Percentiles rank a stretch among this genome's conserved stretches.
phyloP scores from a whole-genome alignment of 2,113 vertebrate genomes.

The Burhinus bistriatus region DNA sequence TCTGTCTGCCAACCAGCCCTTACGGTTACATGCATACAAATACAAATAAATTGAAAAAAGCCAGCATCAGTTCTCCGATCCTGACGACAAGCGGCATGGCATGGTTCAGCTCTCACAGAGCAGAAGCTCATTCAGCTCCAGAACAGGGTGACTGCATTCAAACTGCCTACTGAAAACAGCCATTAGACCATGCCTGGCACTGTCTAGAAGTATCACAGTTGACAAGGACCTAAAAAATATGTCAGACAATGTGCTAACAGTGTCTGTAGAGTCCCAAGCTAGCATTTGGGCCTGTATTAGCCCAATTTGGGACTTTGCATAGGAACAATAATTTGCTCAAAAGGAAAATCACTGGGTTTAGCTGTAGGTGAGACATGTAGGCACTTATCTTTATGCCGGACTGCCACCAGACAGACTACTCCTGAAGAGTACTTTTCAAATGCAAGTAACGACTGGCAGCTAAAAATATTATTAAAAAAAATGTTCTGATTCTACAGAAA shows the following conservation, averaged over 20 bases:
- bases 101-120: background rate
- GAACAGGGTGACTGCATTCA: background rate
- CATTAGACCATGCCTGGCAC: background rate
- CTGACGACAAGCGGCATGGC: background rate
- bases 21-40: background rate
- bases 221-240: background rate
- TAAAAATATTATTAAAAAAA: background rate
- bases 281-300: background rate
- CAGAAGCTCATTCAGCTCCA: background rate
- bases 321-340: background rate
- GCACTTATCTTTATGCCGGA: background rate
- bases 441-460: background rate
- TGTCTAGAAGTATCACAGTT: background rate
- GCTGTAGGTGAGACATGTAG: background rate
- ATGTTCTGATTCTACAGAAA: background rate
- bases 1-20: background rate
- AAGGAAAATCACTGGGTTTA: background rate
- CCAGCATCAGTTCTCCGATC: background rate
- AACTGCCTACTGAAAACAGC: background rate
- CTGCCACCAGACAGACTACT: background rate
- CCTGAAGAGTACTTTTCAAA: background rate
- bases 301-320: background rate
- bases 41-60: background rate
- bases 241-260: background rate
- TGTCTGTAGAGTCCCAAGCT: background rate